Base-by-base conservation (phyloP, 2,113 vertebrate species). In the Monarcha castaneiventris region DNA sequence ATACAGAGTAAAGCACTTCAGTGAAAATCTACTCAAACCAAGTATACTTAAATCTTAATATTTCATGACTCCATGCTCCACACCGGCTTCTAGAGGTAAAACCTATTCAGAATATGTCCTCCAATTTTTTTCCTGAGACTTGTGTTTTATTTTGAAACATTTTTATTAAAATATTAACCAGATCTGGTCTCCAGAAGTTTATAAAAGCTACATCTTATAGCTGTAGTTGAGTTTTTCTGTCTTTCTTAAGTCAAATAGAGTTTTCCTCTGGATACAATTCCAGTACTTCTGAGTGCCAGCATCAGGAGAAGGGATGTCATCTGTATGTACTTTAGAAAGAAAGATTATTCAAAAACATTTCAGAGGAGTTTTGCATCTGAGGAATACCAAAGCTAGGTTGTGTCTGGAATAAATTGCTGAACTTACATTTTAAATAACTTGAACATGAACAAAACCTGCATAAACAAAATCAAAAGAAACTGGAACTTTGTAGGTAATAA, bases 81-180 rank as follows among this genome's bases (percentile, higher is more conserved):
- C 0, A 0, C 3, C 58, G 26, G 37, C 59, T 75, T 63, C 23
- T 21, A 62, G 63, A 93, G 10, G 18, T 52, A 58, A 92, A 90
- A 56, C 3, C 4, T 59, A 22, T 33, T 43, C 33, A 51, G 26
- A 84, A 64, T 25, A 25, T 0, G 0, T 54, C 9, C 7, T 63
- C 16, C 12, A 61, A 20, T 10, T 29, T 22, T 29, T 49, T 43
- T 2, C 0, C 1, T 6, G 8, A 61, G 10, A 6, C 13, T 23
- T 43, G 5, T 84, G 20, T 5, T 82, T 84, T 41, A 32, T 6
- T 52, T 84, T n/a, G 14, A 56, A 79, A 37, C 0, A 7, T 52
- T 72, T 81, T 74, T 11, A 44, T 55, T 59, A 19, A 63, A 75
- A 52, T 75, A 44, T 33, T 48, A 20, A 29, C 7, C 10, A 78